Evolutionary conservation across 1,140 invertebrate genomes (phyloP).

Genomic region (Tetramorium simillimum): DNA sequence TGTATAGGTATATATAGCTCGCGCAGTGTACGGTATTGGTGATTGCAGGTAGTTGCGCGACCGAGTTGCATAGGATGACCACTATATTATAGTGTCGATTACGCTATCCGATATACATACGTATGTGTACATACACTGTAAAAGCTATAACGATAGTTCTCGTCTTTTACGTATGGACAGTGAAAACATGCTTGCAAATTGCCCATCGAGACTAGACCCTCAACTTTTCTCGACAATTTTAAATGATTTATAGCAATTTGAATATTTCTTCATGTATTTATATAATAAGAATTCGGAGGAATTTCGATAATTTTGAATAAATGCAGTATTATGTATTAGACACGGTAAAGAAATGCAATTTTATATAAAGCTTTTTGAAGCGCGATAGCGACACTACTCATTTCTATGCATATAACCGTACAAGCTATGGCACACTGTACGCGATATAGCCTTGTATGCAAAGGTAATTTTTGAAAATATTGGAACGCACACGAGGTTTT

Average conservation of each 20-base stretch:
- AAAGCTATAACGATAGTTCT: not conserved
- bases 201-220: not conserved
- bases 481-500: constrained; percentile 16
- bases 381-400: constrained; percentile 2
- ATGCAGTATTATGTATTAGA: not conserved
- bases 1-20: constrained; percentile 1
- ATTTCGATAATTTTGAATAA: not conserved
- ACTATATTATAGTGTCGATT: constrained; percentile 10
- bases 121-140: not conserved
- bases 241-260: not conserved
- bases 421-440: not conserved
- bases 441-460: constrained; percentile 20
- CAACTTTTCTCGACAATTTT: not conserved
- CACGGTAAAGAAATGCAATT: not conserved
- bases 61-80: not conserved
- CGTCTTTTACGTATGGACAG: not conserved
- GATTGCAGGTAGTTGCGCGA: constrained; percentile 17
- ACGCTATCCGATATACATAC: not conserved
- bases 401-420: constrained; percentile 39
- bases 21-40: constrained; percentile 5
- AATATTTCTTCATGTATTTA: not conserved
- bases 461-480: constrained; percentile 60
- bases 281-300: not conserved
- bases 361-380: constrained; percentile 10
- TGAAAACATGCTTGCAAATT: not conserved